Evolutionary conservation across 2,113 vertebrate genomes (phyloP).

Genomic region (Corythornis madagascariensis): DNA sequence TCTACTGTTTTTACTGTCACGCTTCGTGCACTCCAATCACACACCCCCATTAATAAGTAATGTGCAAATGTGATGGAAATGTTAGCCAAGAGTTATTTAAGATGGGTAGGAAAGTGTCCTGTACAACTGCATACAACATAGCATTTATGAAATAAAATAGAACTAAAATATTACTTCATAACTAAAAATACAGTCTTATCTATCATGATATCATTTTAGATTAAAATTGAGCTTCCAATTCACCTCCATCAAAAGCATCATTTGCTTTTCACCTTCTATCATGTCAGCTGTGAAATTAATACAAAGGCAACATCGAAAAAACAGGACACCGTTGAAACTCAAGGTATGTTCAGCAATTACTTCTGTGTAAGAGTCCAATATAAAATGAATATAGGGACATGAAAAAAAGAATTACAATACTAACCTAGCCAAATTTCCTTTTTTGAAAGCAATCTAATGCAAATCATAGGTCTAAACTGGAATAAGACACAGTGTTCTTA

Average conservation of each 20-base stretch:
- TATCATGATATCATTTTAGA: conserved; percentile 79
- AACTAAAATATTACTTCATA: not conserved
- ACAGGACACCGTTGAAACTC: conserved; percentile 88
- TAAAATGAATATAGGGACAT: not conserved
- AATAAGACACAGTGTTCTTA: not conserved
- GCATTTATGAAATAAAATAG: conserved; percentile 30
- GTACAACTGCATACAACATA: not conserved
- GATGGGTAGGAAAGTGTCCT: not conserved
- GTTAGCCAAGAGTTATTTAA: not conserved
- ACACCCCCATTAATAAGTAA: conserved; percentile 54
- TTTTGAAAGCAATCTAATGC: not conserved
- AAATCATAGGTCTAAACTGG: not conserved
- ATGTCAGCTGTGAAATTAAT: conserved; percentile 96
- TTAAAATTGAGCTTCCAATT: conserved; percentile 95
- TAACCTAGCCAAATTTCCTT: not conserved
- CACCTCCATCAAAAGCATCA: conserved; percentile 96
- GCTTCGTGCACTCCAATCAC: conserved; percentile 53
- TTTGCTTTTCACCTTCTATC: conserved; percentile 96
- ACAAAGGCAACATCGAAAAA: conserved; percentile 92
- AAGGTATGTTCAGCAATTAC: conserved; percentile 78
- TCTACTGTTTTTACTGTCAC: conserved; percentile 34
- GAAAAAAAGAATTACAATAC: not conserved
- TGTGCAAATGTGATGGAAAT: conserved; percentile 12
- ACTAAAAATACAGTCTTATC: conserved; percentile 31
- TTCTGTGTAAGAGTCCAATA: not conserved